Evolutionary conservation across 2,888 invertebrate genomes (phyloP).

Genomic region (Pseudeuparius sepicola): DNA sequence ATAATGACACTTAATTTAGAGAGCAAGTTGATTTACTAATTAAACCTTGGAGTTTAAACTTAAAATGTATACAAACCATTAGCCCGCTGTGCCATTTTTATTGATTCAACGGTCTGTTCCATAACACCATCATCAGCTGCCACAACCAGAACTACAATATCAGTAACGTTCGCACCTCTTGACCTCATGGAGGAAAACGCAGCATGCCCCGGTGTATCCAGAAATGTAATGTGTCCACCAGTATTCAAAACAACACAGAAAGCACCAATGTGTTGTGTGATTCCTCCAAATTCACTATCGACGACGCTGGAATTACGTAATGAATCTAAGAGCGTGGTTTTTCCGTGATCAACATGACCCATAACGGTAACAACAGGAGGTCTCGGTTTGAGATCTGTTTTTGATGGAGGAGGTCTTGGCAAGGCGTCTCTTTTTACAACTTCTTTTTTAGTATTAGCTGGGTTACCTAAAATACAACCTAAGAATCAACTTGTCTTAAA

Average conservation of each 20-base stretch:
- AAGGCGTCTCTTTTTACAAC: slow-evolving; percentile 38
- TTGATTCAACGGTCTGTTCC: slow-evolving; percentile 92
- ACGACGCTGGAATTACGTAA: slow-evolving; percentile 79
- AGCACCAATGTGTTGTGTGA: slow-evolving; percentile 98
- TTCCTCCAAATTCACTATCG: slow-evolving; percentile 91
- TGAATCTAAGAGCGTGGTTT: slow-evolving; percentile 90
- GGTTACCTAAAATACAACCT: slow-evolving; percentile 24
- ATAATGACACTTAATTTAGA: no score
- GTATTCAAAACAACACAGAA: slow-evolving; percentile 64
- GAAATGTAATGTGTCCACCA: slow-evolving; percentile 80
- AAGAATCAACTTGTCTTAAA: no score
- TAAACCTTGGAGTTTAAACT: background rate
- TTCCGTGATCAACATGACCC: slow-evolving; percentile 99
- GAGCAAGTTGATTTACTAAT: no score
- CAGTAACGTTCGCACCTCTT: slow-evolving; percentile 89
- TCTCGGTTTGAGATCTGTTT: slow-evolving; percentile 56
- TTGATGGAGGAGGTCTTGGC: slow-evolving; percentile 56
- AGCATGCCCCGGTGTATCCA: slow-evolving; percentile 98
- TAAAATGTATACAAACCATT: slow-evolving; percentile 42
- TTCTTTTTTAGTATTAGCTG: slow-evolving; percentile 23
- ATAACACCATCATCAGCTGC: slow-evolving; percentile 99
- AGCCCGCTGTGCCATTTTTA: slow-evolving; percentile 73
- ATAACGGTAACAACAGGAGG: slow-evolving; percentile 96
- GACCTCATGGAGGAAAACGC: slow-evolving; percentile 91
- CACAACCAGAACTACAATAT: slow-evolving; percentile 90